Conservation (phyloP, 2,113 vertebrate species). For the Salvelinus sp. region DNA sequence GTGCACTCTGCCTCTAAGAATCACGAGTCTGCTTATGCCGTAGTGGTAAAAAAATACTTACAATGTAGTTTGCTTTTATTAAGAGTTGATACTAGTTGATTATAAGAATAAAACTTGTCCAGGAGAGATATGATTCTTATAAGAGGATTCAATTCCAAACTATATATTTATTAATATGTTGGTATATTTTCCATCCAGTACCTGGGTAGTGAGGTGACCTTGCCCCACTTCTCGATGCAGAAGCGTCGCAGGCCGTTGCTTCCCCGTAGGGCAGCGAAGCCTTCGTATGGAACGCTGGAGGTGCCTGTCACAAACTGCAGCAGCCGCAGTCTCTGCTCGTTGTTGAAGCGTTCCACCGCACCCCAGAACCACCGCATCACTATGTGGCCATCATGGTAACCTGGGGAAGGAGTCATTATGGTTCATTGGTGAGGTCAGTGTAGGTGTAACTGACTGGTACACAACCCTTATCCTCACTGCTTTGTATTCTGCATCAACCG, state of each 20-base stretch:
- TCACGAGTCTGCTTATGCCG: too few species aligned
- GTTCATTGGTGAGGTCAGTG: background rate
- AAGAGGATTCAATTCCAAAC: too few species aligned
- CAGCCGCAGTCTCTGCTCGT: slow-evolving; percentile 91
- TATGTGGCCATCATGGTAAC: slow-evolving; percentile 95
- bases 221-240: slow-evolving; percentile 99
- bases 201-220: slow-evolving; percentile 95
- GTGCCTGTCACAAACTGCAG: slow-evolving; percentile 97
- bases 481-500: too few species aligned
- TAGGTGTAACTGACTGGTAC: slow-evolving; percentile 6
- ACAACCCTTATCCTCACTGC: too few species aligned
- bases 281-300: slow-evolving; percentile 95
- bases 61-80: too few species aligned
- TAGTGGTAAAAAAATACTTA: too few species aligned
- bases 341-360: slow-evolving; percentile 94
- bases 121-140: background rate
- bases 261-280: slow-evolving; percentile 89
- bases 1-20: too few species aligned
- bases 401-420: slow-evolving; percentile 58
- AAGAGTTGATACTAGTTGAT: too few species aligned
- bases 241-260: slow-evolving; percentile 93
- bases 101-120: background rate
- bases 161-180: too few species aligned
- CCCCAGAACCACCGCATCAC: slow-evolving; percentile 99
- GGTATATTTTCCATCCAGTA: slow-evolving; percentile 49